Percentiles rank a stretch among this genome's conserved stretches.
phyloP scores from a whole-genome alignment of 1,140 invertebrate species.

The Globodera ellingtonae region DNA sequence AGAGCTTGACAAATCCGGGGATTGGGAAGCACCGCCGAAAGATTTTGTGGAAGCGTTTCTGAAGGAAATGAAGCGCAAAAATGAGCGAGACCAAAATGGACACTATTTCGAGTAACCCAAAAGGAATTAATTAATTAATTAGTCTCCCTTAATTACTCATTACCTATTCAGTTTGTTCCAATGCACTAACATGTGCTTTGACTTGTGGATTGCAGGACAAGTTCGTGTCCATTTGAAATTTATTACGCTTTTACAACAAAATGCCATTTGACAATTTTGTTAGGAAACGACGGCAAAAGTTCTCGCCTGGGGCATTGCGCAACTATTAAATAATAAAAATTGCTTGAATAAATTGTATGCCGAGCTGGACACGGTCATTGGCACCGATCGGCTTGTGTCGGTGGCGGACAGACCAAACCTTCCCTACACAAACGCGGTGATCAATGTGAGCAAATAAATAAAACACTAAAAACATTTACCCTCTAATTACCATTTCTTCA shows the following conservation, averaged over 20 bases:
- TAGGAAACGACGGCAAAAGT: slow-evolving; percentile 82
- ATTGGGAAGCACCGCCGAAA: no score
- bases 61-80: not conserved
- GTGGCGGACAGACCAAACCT: not conserved
- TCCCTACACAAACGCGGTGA: no score
- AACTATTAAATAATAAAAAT: slow-evolving; percentile 76
- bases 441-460: no score
- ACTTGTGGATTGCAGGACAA: slow-evolving; percentile 30
- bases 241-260: no score
- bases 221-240: no score
- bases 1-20: no score
- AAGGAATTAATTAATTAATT: slow-evolving; percentile 15
- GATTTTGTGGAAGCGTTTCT: no score
- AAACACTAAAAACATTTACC: no score
- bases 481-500: no score
- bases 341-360: slow-evolving; percentile 69
- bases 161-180: slow-evolving; percentile 1
- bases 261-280: no score
- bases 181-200: slow-evolving; percentile 21
- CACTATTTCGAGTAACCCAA: not conserved
- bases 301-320: slow-evolving; percentile 81
- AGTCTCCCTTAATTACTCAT: not conserved
- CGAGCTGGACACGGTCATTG: slow-evolving; percentile 26
- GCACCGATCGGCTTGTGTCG: slow-evolving; percentile 13
- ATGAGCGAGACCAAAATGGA: not conserved